Evolutionary conservation across 2,113 vertebrate species (phyloP).

Genomic region (Camelus bactrianus): DNA sequence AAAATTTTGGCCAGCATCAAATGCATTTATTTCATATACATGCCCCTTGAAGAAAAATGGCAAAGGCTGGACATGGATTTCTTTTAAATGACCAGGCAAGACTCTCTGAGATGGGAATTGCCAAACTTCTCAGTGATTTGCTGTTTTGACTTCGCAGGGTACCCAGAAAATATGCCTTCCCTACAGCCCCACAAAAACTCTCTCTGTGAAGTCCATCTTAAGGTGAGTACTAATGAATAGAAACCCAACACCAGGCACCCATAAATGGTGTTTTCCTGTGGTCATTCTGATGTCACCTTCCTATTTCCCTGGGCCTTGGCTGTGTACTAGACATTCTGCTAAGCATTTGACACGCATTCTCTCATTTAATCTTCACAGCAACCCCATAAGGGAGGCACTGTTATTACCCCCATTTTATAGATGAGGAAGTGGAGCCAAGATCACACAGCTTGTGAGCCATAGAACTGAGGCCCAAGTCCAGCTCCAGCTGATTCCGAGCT

Average conservation of each 20-base stretch:
- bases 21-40: neutral
- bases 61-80: neutral
- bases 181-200: slow-evolving; percentile 98
- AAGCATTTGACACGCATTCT: neutral
- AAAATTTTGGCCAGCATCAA: neutral
- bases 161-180: slow-evolving; percentile 99
- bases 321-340: neutral
- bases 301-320: neutral
- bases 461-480: neutral
- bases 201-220: slow-evolving; percentile 99
- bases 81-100: neutral
- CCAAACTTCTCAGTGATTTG: neutral
- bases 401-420: neutral
- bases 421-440: neutral
- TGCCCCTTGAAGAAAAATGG: neutral
- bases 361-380: neutral
- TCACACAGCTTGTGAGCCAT: neutral
- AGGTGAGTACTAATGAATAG: slow-evolving; percentile 89
- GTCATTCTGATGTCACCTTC: neutral
- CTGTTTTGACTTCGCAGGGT: slow-evolving; percentile 89
- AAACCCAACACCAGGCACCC: neutral
- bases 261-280: neutral
- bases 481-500: accelerated
- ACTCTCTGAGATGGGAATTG: neutral
- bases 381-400: neutral